Conservation (phyloP, 1,140 invertebrate species). For the Diprion similis region DNA sequence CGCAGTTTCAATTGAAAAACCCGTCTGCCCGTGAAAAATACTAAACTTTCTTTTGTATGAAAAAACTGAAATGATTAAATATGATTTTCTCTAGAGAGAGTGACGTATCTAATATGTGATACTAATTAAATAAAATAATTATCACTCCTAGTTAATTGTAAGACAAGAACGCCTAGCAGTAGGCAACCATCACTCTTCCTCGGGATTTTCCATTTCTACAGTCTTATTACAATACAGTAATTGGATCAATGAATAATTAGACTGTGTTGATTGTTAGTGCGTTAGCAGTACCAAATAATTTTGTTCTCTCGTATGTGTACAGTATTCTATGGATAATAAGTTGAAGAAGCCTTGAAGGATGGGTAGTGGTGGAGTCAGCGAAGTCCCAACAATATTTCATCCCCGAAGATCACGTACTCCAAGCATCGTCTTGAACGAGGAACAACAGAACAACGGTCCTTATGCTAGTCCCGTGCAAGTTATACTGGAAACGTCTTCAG, state of each 20-base stretch:
- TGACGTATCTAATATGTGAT: not conserved
- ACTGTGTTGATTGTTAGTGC: too few species aligned
- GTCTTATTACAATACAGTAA: too few species aligned
- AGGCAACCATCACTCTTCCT: not conserved
- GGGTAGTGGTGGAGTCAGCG: constrained; percentile 54
- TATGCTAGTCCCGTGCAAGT: constrained; percentile 45
- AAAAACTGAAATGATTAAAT: not conserved
- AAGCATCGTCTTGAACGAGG: constrained; percentile 55
- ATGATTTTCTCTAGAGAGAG: not conserved
- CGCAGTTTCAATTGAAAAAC: not conserved
- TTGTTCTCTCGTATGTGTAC: not conserved
- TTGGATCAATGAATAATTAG: too few species aligned
- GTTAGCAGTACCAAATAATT: too few species aligned
- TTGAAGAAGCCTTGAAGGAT: constrained; percentile 28
- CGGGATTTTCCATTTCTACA: too few species aligned
- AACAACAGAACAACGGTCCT: constrained; percentile 42
- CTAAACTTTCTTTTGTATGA: not conserved
- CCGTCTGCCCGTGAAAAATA: not conserved
- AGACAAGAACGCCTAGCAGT: not conserved
- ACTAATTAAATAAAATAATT: too few species aligned
- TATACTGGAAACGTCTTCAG: constrained; percentile 39
- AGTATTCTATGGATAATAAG: not conserved
- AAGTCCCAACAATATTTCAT: constrained; percentile 65
- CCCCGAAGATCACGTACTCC: constrained; percentile 61
- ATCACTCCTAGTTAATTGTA: too few species aligned